These are phyloP conservation scores for Temnothorax curvispinosus DNA, from an alignment of 1,140 invertebrate genomes.

Conservation along the genomic window DNA sequence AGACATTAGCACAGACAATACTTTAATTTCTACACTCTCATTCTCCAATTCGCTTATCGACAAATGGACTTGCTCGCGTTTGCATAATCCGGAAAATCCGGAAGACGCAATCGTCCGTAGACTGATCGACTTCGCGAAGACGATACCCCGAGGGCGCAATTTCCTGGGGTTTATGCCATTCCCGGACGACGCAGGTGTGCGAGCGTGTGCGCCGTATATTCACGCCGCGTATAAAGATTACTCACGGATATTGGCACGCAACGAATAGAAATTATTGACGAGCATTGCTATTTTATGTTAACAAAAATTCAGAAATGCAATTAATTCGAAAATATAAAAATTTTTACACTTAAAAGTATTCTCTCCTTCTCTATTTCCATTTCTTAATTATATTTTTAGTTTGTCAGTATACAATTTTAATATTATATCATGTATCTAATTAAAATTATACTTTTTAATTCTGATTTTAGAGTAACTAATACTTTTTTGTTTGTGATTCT, in stretches of 20 bases:
- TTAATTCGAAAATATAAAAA: neutral
- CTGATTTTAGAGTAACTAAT: neutral
- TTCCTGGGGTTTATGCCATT: slow-evolving; percentile 71
- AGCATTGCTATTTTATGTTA: neutral
- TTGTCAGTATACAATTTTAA: neutral
- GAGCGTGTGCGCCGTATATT: slow-evolving; percentile 50
- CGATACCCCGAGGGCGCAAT: slow-evolving; percentile 72
- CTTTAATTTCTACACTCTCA: slow-evolving; percentile 28
- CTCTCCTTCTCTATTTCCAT: neutral
- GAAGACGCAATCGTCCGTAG: slow-evolving; percentile 67
- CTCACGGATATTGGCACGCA: slow-evolving; percentile 58
- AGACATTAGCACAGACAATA: neutral
- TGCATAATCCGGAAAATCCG: slow-evolving; percentile 68
- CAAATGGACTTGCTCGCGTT: slow-evolving; percentile 56
- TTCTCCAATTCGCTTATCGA: slow-evolving; percentile 32
- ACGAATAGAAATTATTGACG: slow-evolving; percentile 43
- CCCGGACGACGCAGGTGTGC: slow-evolving; percentile 63
- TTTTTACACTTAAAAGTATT: neutral
- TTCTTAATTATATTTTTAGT: neutral
- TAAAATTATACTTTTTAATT: slow-evolving; percentile 6
- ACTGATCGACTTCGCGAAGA: slow-evolving; percentile 71
- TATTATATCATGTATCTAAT: neutral
- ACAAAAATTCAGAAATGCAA: neutral
- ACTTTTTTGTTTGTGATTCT: neutral
- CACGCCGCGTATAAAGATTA: slow-evolving; percentile 63